phyloP scores from a whole-genome alignment of 2,888 invertebrate genomes.

The Subacronicta megacephala region DNA sequence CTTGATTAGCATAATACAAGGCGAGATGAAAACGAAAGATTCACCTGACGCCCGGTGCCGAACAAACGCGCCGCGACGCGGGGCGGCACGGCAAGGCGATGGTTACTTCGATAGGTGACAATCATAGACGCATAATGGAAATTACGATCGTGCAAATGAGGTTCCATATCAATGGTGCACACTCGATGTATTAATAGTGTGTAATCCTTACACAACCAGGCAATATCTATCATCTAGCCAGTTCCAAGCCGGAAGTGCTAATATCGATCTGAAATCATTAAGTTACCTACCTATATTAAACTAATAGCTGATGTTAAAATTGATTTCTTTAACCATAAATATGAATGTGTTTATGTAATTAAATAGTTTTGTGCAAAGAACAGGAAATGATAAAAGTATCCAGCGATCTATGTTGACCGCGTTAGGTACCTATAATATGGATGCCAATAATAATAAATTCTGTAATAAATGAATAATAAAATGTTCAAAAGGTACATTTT shows the following conservation, averaged over 20 bases:
- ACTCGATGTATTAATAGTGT: background rate
- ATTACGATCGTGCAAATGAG: conserved; percentile 7
- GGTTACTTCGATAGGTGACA: conserved; percentile 16
- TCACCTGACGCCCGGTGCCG: conserved; percentile 61
- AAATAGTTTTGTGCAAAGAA: conserved; percentile 1
- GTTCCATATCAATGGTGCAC: background rate
- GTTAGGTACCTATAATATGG: background rate
- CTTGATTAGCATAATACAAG: conserved; percentile 84
- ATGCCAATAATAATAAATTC: conserved; percentile 11
- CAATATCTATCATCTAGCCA: background rate
- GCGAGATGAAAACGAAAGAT: conserved; percentile 74
- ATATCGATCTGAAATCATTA: background rate
- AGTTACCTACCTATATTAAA: too few species aligned
- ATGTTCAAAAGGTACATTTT: conserved; percentile 14
- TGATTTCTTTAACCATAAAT: background rate
- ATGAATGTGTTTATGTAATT: conserved; percentile 1
- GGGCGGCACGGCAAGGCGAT: conserved; percentile 15
- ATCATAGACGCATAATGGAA: conserved; percentile 33
- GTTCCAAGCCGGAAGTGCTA: background rate
- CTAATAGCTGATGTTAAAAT: background rate
- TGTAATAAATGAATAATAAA: conserved; percentile 12
- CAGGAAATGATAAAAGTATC: conserved; percentile 6
- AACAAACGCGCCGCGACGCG: conserved; percentile 20
- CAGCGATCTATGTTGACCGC: conserved; percentile 8
- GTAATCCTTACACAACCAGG: background rate